Evolutionary conservation across 1,140 invertebrate genomes (phyloP), one percentile per base, ranked within the genome.

Genomic region (Apolygus lucorum): DNA sequence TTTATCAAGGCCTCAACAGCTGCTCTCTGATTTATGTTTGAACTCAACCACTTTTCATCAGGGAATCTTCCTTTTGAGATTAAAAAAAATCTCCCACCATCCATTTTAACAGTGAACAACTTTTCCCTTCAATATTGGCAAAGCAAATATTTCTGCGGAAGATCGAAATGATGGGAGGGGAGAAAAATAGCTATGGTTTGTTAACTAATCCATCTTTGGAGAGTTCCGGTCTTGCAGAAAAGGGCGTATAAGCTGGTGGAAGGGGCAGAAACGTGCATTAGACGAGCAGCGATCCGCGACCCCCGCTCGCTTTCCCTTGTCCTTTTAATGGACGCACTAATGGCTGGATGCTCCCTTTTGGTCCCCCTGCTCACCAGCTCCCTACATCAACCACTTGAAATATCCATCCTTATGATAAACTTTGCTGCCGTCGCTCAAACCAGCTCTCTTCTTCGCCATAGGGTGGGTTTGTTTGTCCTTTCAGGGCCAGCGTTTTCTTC

Each of bases 281-380:
- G 54, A 59, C 54, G 54, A 24, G 54, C 54, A 59, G 8, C 54
- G 54, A 59, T 59, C 54, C 54, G 54, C 54, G 54, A 17, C 54
- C 54, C 22, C 54, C 54, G 34, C 34, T 4, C 34, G 17, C 34
- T 42, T 42, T 24, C 22, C 54, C 22, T 24, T 8, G 8, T 21
- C 54, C 54, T 59, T 59, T 59, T 59, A 59, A 59, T 59, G 54
- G 54, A 59, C 22, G 54, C 22, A 59, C 54, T 59, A 59, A 59
- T 59, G 54, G 54, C 54, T 59, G 54, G 54, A 59, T 59, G 22
- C 54, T 59, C 8, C 54, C 22, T 24, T 21, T 24, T 59, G 8
- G 4, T 59, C 54, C 4, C 13, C 11, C 8, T 24, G 11, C 22
- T 24, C 54, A 13, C 34, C 34, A 42, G 34, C 4, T 42, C 4